Base-by-base conservation (phyloP, 2,113 vertebrate genomes). In the Cyanocitta stelleri region DNA sequence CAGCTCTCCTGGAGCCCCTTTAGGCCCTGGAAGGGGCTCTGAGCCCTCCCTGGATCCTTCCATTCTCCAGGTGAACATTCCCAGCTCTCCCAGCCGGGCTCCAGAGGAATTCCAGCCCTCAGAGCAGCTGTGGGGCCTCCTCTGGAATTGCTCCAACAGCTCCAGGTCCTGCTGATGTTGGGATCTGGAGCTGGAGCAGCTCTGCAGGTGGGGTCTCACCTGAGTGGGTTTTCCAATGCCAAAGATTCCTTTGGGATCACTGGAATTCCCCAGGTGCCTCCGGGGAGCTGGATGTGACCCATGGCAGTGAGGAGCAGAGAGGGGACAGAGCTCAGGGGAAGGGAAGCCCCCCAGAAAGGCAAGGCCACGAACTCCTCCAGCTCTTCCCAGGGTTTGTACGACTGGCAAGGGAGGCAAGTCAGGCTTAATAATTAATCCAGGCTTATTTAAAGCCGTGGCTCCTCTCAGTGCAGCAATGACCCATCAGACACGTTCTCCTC, bases 321-420 rank as follows among this genome's bases (percentile, higher is more conserved):
- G 32, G 16, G 11, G 39, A 18, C 15, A 26, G 37, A 22, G 14
- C 49, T 46, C 81, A 7, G 0, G n/a, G 41, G 26, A 8, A 1
- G 0, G 6, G 75, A 37, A 56, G 63, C 6, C 16, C 22, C 11
- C 43, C 6, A 32, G 10, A n/a, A 79, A 35, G 1, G 0, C 0
- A 0, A 72, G 58, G 54, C 44, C 37, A 2, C 0, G 1, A 61
- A 8, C 58, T 63, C 48, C 15, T 26, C 35, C 41, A 11, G 63
- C 66, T 8, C 41, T 61, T 66, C 62, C 81, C 3, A 1, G 19
- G 2, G 2, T 52, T 18, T 33, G 15, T 18, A 27, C 16, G 2
- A 1, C 1, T 4, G 72, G 71, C 52, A 81, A 35, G 0, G 11
- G 16, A 13, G 3, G 3, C 37, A 33, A 0, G 13, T 6, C 4